Conservation (phyloP, 1,140 invertebrate genomes). For the Musca domestica region DNA sequence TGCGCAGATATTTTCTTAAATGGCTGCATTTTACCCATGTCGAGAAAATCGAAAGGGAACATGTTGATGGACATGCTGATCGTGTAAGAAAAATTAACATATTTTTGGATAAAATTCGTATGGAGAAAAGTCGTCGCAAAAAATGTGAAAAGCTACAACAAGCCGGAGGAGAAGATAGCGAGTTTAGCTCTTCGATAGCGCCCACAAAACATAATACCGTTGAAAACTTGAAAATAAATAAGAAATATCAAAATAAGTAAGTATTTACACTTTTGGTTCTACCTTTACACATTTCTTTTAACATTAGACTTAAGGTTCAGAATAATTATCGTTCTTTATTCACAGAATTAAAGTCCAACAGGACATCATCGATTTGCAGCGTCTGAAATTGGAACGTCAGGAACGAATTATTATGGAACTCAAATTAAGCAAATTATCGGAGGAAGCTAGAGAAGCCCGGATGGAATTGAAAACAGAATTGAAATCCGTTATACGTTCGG, state of each 20-base stretch:
- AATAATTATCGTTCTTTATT: no score
- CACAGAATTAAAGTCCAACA: conserved; percentile 62
- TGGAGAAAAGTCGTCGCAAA: conserved; percentile 41
- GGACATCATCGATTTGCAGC: conserved; percentile 63
- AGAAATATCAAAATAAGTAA: conserved; percentile 51
- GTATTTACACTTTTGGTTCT: no score
- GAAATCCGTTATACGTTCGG: conserved; percentile 59
- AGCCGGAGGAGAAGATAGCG: background rate
- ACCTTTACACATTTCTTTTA: no score
- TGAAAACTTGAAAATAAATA: conserved; percentile 37
- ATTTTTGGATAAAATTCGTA: conserved; percentile 51
- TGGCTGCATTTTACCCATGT: conserved; percentile 52
- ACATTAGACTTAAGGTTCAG: no score
- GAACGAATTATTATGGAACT: conserved; percentile 63
- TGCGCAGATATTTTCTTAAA: conserved; percentile 51
- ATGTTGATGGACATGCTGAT: conserved; percentile 32
- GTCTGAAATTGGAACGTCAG: conserved; percentile 63
- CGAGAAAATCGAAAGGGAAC: conserved; percentile 43
- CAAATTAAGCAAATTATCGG: conserved; percentile 62
- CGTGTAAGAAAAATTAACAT: conserved; percentile 50
- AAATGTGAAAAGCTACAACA: background rate
- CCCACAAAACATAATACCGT: conserved; percentile 26
- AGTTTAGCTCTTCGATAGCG: background rate
- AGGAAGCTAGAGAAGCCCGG: conserved; percentile 59
- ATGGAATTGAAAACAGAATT: conserved; percentile 60